These are phyloP conservation scores for Sula dactylatra DNA, from an alignment of 2,113 vertebrate species.

Conservation along the genomic window DNA sequence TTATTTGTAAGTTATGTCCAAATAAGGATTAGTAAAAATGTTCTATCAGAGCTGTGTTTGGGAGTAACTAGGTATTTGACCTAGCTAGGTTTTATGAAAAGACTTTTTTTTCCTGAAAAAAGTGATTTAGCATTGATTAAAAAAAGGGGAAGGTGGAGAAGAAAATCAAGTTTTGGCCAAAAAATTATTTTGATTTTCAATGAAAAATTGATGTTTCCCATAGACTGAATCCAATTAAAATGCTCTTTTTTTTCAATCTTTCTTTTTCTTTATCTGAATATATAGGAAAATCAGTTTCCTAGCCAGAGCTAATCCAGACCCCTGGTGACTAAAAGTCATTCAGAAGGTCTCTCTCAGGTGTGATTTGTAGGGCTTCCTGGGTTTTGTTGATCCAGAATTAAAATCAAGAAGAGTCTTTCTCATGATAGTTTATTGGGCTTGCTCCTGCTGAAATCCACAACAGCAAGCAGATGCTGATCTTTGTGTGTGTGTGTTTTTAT, in stretches of 20 bases:
- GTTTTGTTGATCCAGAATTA: neutral
- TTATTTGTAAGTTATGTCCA: neutral
- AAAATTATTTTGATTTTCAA: neutral
- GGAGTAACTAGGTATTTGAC: neutral
- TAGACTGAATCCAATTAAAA: neutral
- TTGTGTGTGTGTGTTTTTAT: fast-evolving
- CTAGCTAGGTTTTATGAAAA: neutral
- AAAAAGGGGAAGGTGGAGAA: neutral
- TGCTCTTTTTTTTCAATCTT: neutral
- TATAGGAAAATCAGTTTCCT: neutral
- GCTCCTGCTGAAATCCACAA: neutral
- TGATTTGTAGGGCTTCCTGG: neutral
- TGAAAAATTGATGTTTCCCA: neutral
- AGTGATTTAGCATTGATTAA: neutral
- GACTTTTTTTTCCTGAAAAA: neutral
- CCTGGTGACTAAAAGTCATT: neutral
- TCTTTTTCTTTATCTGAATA: neutral
- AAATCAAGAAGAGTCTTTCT: neutral
- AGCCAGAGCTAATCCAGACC: neutral
- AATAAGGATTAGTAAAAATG: neutral
- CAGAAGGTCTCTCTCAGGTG: neutral
- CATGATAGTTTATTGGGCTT: neutral
- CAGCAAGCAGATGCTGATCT: neutral
- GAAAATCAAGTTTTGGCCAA: neutral
- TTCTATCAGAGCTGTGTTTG: neutral